These are phyloP conservation scores for Allolobophora icterica DNA, from an alignment of 2,888 invertebrate species.

Conservation along the genomic window DNA sequence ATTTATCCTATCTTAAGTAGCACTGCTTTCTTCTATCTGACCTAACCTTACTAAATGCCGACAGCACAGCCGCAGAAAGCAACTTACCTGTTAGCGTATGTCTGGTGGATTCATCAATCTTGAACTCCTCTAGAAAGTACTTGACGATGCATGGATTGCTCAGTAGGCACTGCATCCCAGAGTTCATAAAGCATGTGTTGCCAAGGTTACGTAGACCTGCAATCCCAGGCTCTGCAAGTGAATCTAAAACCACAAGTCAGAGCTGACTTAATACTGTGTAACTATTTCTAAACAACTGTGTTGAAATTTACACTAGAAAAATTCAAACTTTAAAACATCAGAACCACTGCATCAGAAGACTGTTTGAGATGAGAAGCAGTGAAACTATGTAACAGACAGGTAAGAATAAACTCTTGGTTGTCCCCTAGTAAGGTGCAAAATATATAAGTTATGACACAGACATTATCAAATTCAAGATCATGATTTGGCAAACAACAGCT, in stretches of 20 bases:
- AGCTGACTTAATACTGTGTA: background rate
- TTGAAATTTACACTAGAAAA: background rate
- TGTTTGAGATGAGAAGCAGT: background rate
- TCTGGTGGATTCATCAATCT: background rate
- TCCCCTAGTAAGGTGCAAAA: background rate
- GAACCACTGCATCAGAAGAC: background rate
- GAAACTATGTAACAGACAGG: too few relatives aligned
- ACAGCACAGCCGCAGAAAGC: background rate
- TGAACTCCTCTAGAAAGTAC: constrained; percentile 66
- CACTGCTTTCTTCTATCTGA: background rate
- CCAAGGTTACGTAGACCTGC: constrained; percentile 82
- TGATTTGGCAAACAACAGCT: too few relatives aligned
- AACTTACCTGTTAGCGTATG: constrained; percentile 29
- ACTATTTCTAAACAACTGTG: background rate
- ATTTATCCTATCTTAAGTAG: background rate
- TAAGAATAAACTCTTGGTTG: background rate
- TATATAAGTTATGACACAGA: too few relatives aligned
- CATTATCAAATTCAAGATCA: too few relatives aligned
- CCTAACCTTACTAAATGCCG: background rate
- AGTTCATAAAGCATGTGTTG: constrained; percentile 89
- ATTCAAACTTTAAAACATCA: background rate
- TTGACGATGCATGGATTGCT: constrained; percentile 73
- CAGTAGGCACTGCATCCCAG: constrained; percentile 81
- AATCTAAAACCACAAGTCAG: constrained; percentile 31
- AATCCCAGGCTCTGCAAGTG: constrained; percentile 63